Base-by-base conservation (phyloP, 2,888 invertebrate genomes). In the Stenurella melanura region DNA sequence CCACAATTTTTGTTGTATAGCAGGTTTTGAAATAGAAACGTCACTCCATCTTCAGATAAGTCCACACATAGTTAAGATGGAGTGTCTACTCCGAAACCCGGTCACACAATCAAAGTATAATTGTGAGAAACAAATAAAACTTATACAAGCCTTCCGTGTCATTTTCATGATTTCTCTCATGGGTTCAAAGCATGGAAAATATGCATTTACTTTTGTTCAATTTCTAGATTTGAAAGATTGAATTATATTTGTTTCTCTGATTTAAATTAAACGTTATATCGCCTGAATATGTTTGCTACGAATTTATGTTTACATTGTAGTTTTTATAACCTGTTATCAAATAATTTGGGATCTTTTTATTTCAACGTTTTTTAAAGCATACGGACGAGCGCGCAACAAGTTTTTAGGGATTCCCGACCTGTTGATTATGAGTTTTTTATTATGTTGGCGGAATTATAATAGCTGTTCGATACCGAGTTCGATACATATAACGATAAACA, bases 401-500 rank as follows among this genome's bases (percentile, higher is more conserved):
- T 72, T 72, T 72, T 72, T 72, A 72, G 63, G 63, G 63, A 72
- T 72, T 61, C 70, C 72, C 61, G 50, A 67, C 58, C 70, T 70
- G 58, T 60, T 70, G 70, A 19, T 38, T 19, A 57, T 69, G 57
- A 56, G 67, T 67, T 67, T 67, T 34, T 67, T 54, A 50, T 50
- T 50, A 21, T n/a, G 50, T 18, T 50, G n/a, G 54, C 26, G 54
- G 54, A 67, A 54, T 67, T 67, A 54, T 54, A 67, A 63, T 34
- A 61, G 30, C 61, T 34, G 9, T 61, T 61, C 61, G 26, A 61
- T 61, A 61, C 30, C n/a, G n/a, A n/a, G n/a, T n/a, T n/a, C n/a
- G n/a, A n/a, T n/a, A n/a, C n/a, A n/a, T n/a, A n/a, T n/a, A 10
- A 30, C 30, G n/a, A 15, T n/a, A 64, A 18, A 34, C 18, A 19